Evolutionary conservation across 2,888 invertebrate species (phyloP).

Genomic region (Latrodectus elegans): DNA sequence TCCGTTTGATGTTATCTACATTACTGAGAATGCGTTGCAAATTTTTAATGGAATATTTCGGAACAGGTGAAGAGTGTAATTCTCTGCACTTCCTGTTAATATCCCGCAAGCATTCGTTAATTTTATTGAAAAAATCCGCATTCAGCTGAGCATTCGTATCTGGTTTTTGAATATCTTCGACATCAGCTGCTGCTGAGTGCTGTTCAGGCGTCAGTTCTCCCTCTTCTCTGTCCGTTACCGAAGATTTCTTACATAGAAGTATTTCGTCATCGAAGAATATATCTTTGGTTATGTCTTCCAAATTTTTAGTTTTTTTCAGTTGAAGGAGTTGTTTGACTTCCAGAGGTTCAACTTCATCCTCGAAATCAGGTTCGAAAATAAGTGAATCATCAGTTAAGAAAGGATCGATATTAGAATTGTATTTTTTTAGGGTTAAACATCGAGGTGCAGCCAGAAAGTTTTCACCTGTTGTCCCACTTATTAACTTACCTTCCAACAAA

Average conservation of each 20-base stretch:
- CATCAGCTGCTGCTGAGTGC: slow-evolving; percentile 2
- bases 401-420: background rate
- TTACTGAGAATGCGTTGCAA: slow-evolving; percentile 8
- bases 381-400: background rate
- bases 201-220: slow-evolving; percentile 39
- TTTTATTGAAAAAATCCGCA: slow-evolving; percentile 28
- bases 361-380: slow-evolving; percentile 12
- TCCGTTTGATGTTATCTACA: slow-evolving; percentile 31
- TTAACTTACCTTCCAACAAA: background rate
- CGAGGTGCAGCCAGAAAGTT: slow-evolving; percentile 20
- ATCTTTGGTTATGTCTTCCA: background rate
- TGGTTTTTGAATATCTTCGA: background rate
- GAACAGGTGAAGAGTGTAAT: slow-evolving; percentile 14
- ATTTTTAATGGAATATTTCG: slow-evolving; percentile 3
- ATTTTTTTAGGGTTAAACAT: slow-evolving; percentile 29
- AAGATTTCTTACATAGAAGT: background rate
- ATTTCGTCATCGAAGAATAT: slow-evolving; percentile 38
- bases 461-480: background rate
- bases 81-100: slow-evolving; percentile 30
- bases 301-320: background rate
- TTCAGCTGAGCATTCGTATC: slow-evolving; percentile 6
- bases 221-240: slow-evolving; percentile 24
- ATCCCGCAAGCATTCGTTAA: slow-evolving; percentile 26
- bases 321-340: background rate
- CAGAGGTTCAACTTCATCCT: slow-evolving; percentile 9